Evolutionary conservation across 2,888 invertebrate species (phyloP), one percentile per base, ranked within the genome.

Genomic region (Lucinisca nassula): DNA sequence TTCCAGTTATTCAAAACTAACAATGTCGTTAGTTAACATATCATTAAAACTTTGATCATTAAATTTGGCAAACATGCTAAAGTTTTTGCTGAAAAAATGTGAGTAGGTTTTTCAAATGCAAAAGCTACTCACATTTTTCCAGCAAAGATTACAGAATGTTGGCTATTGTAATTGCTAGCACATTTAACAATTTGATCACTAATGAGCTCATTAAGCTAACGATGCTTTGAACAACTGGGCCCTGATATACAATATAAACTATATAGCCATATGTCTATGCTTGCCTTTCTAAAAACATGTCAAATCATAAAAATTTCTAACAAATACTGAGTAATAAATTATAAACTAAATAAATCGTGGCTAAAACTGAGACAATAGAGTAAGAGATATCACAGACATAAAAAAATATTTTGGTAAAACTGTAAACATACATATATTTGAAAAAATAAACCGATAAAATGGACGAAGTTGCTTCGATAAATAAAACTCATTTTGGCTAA

Each of bases 281-380:
- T 21, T 35, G 67, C 27, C 67, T 35, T 67, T 14, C 67, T 67
- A 67, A 35, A 35, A 67, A 40, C 14, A 58, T 58, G 58, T 58
- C 24, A 17, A 51, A 51, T 17, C 24, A 27, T 17, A 61, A 61
- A 67, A 35, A 21, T 2, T 17, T 67, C 35, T 35, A 30, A 30
- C 17, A 35, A 67, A 67, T 67, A 67, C 35, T 67, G 67, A 67
- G 67, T 35, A 58, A 24, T 58, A 35, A 32, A 35, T 35, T 35
- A 67, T 2, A 67, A 32, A 67, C 35, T 30, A 67, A 35, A 67
- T 21, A 17, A 35, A 67, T 12, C 21, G 3, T 67, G 35, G 67
- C 67, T 67, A 67, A 67, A 67, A 67, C 30, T 67, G 67, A 67
- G 67, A 67, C 30, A 67, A 67, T 67, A 67, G 67, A 67, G 67